Evolutionary conservation across 2,888 invertebrate species (phyloP).

Genomic region (Lathronympha strigana): DNA sequence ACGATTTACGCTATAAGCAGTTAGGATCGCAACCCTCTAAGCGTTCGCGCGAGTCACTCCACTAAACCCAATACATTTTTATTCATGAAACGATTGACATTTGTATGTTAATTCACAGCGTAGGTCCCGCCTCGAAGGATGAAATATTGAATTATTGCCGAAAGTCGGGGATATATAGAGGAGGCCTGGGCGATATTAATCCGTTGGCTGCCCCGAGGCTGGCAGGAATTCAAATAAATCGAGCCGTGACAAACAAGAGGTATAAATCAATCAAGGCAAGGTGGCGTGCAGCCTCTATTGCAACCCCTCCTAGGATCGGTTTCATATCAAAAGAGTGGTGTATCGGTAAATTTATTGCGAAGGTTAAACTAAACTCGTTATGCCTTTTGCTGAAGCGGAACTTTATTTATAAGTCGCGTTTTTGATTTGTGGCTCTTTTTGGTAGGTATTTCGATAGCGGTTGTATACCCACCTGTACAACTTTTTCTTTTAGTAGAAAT

Average conservation of each 20-base stretch:
- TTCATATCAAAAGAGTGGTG: slow-evolving; percentile 71
- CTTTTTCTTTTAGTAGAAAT: background rate
- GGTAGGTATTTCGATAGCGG: slow-evolving; percentile 43
- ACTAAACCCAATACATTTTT: slow-evolving; percentile 84
- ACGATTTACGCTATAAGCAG: slow-evolving; percentile 73
- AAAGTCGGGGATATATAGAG: slow-evolving; percentile 79
- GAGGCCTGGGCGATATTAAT: slow-evolving; percentile 82
- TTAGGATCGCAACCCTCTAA: slow-evolving; percentile 65
- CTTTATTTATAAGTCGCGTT: slow-evolving; percentile 69
- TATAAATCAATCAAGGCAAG: slow-evolving; percentile 84
- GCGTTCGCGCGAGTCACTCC: slow-evolving; percentile 76
- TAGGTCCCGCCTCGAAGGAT: slow-evolving; percentile 78
- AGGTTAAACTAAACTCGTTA: slow-evolving; percentile 81
- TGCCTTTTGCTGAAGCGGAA: slow-evolving; percentile 67
- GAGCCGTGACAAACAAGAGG: slow-evolving; percentile 83
- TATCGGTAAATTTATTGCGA: slow-evolving; percentile 78
- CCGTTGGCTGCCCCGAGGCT: slow-evolving; percentile 77
- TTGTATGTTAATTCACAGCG: slow-evolving; percentile 83
- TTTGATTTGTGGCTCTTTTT: slow-evolving; percentile 68
- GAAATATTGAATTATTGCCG: slow-evolving; percentile 84
- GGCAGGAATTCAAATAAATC: slow-evolving; percentile 85
- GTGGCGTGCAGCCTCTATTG: slow-evolving; percentile 80
- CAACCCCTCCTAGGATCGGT: slow-evolving; percentile 56
- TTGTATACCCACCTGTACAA: slow-evolving; percentile 15
- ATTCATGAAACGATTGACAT: slow-evolving; percentile 85